Evolutionary conservation across 1,140 invertebrate species (phyloP), one percentile per base, ranked within the genome.

Genomic region (Nixonia krombeini): DNA sequence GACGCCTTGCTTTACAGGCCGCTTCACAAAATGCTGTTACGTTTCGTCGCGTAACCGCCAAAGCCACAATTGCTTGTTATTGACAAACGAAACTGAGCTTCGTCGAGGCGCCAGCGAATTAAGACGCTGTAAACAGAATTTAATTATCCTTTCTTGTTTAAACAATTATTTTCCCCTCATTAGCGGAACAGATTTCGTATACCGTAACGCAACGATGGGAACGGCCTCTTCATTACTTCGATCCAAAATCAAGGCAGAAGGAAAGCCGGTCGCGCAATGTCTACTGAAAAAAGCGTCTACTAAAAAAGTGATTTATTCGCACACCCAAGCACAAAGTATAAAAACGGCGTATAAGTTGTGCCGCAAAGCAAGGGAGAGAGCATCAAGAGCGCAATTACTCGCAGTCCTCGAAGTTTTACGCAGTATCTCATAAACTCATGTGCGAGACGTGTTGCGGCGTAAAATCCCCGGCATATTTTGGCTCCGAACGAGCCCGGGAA

Each of bases 221-320:
- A 6, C 12, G n/a, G 10, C 10, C 12, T n/a, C 9, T 18, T 4
- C 4, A 10, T 42, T 6, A 15, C n/a, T 45, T 8, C 1, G 8
- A 10, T 15, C 18, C 1, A 45, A 45, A 16, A 2, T 29, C 7
- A 7, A 21, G 3, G 25, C 16, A 1, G 13, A 45, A 45, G 13
- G 15, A 1, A 3, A 18, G 10, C 18, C 8, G 9, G 18, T 45
- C 9, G 13, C 26, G 12, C 12, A 40, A 10, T 23, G 50, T 53
- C 2, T 21, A 2, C 6, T 3, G 21, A 3, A 21, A 21, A 21
- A 21, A 21, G 6, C 2, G 6, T 2, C 25, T 1, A 26, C n/a
- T 49, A 62, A 55, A 44, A 53, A 62, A 61, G 26, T 62, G 35
- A 53, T 53, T 62, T 62, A 55, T 45, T 49, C 18, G 45, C 16